Conservation (phyloP, 2,888 invertebrate species). For the Saturnia japonica region DNA sequence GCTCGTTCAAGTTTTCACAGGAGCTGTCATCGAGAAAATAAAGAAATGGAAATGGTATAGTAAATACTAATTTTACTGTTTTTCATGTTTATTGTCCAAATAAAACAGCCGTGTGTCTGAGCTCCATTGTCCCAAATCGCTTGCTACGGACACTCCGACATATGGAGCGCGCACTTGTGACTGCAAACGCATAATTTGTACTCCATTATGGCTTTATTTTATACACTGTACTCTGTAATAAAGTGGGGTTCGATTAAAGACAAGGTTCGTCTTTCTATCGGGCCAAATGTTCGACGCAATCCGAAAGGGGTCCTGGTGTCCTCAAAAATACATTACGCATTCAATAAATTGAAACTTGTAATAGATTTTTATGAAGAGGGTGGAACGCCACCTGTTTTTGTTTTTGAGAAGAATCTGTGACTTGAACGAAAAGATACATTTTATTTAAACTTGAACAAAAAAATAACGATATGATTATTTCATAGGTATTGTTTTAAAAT, state of each 20-base stretch:
- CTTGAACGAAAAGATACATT: background rate
- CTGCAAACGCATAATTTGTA: constrained; percentile 73
- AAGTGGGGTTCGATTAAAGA: constrained; percentile 73
- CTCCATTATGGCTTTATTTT: constrained; percentile 72
- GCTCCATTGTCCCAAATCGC: constrained; percentile 35
- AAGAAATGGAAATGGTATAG: too few species aligned
- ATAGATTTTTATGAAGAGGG: constrained; percentile 63
- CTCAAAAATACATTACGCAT: constrained; percentile 73
- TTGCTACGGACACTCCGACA: constrained; percentile 75
- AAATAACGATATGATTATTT: too few species aligned
- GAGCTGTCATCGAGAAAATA: too few species aligned
- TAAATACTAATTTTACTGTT: background rate
- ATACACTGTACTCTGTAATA: constrained; percentile 61
- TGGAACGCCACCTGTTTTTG: constrained; percentile 60
- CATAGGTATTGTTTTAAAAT: too few species aligned
- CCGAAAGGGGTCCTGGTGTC: constrained; percentile 42
- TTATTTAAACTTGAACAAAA: constrained; percentile 1
- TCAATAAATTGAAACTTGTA: constrained; percentile 74
- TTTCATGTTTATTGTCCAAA: background rate
- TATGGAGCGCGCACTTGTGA: constrained; percentile 77
- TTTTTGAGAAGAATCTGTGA: constrained; percentile 34
- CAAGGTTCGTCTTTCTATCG: constrained; percentile 72
- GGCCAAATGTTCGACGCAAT: constrained; percentile 68
- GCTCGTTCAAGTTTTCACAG: too few species aligned
- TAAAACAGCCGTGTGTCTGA: constrained; percentile 43